Evolutionary conservation across 2,797 vertebrate species (phyloP).

Genomic region (Sus cebifrons): DNA sequence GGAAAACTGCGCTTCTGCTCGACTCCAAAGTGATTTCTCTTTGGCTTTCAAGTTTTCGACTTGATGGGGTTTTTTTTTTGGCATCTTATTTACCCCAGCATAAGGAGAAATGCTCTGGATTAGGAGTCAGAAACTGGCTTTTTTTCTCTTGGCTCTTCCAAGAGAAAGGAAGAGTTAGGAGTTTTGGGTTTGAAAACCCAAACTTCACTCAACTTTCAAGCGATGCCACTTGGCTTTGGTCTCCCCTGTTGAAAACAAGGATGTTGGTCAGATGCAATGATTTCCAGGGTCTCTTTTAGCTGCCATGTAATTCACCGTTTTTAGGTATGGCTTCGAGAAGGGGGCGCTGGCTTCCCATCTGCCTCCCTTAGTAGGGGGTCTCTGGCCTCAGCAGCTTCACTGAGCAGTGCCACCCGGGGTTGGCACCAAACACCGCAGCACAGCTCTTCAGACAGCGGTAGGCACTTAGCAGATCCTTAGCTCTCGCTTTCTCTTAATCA

Average conservation of each 20-base stretch:
- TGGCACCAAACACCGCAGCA: not conserved
- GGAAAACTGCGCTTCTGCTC: not conserved
- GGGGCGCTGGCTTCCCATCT: not conserved
- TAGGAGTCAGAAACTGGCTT: not conserved
- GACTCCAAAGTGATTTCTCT: slow-evolving; percentile 42
- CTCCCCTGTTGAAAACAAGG: not conserved
- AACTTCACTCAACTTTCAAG: too few relatives aligned
- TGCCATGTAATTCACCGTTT: rapidly evolving
- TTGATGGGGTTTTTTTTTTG: not conserved
- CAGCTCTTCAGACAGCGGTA: not conserved
- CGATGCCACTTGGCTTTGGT: too few relatives aligned
- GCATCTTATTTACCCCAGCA: slow-evolving; percentile 6
- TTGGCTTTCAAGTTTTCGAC: slow-evolving; percentile 40
- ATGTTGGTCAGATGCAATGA: rapidly evolving
- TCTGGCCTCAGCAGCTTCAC: not conserved
- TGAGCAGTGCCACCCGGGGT: rapidly evolving
- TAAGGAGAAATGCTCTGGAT: not conserved
- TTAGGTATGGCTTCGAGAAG: too few relatives aligned
- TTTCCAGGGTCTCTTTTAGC: not conserved
- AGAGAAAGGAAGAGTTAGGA: too few relatives aligned
- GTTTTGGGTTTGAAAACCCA: too few relatives aligned
- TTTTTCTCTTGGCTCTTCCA: not conserved
- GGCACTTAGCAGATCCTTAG: not conserved
- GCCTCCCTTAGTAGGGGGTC: rapidly evolving
- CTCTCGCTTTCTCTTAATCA: not conserved